Conservation (phyloP, 1,140 invertebrate genomes). For the Lasaia peninsularis region DNA sequence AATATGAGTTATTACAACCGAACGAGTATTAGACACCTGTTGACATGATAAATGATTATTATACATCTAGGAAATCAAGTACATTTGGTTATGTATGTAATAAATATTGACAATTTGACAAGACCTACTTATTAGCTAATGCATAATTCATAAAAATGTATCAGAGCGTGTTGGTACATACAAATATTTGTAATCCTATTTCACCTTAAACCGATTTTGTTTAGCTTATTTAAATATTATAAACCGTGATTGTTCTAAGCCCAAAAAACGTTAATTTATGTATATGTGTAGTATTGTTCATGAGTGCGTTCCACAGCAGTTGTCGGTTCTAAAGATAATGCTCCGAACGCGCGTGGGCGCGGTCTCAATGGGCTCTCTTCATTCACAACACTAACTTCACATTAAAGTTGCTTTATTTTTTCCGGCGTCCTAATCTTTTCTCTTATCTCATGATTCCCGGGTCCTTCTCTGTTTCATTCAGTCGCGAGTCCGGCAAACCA, state of each 20-base stretch:
- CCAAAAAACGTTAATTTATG: conserved; percentile 55
- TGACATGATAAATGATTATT: not conserved
- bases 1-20: not conserved
- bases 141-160: conserved; percentile 27
- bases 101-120: not conserved
- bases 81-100: not conserved
- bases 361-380: conserved; percentile 68
- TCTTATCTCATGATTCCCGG: conserved; percentile 70
- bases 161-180: conserved; percentile 23
- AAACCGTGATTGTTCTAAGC: conserved; percentile 46
- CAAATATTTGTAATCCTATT: conserved; percentile 37
- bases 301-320: conserved; percentile 33
- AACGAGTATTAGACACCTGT: not conserved
- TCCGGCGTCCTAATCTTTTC: conserved; percentile 65
- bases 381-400: conserved; percentile 72
- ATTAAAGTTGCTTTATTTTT: conserved; percentile 72
- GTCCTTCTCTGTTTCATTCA: conserved; percentile 72
- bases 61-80: not conserved
- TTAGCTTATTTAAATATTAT: conserved; percentile 62
- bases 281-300: conserved; percentile 56
- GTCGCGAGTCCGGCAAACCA: conserved; percentile 60
- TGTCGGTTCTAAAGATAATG: conserved; percentile 36
- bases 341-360: conserved; percentile 57
- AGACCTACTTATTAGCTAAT: conserved; percentile 9
- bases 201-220: conserved; percentile 47